Percentiles rank a stretch among this genome's conserved stretches.
phyloP scores from a whole-genome alignment of 2,797 vertebrate species.

The Mormyrops boulengeri region DNA sequence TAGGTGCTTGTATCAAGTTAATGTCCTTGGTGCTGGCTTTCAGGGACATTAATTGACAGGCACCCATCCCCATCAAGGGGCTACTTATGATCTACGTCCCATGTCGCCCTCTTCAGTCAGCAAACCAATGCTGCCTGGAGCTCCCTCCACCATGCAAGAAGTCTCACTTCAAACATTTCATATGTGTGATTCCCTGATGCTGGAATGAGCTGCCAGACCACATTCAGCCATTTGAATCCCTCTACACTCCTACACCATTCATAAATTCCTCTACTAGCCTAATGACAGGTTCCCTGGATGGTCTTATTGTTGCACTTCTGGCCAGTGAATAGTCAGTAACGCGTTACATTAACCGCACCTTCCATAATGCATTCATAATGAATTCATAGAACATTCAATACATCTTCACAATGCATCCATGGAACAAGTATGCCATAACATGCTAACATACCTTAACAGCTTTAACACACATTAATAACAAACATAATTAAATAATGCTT shows the following conservation, averaged over 20 bases:
- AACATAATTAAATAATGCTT: background rate
- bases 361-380: background rate
- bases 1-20: background rate
- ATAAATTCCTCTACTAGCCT: background rate
- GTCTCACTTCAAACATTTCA: background rate
- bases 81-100: background rate
- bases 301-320: background rate
- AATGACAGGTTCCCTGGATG: background rate
- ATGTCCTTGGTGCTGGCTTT: background rate
- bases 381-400: background rate
- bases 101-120: background rate
- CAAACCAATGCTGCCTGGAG: background rate
- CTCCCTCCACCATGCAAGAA: background rate
- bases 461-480: background rate
- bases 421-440: background rate
- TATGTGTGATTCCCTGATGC: background rate
- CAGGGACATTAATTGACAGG: background rate
- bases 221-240: background rate
- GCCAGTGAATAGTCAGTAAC: background rate
- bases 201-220: background rate
- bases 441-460: background rate
- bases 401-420: background rate
- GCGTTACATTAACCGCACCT: background rate
- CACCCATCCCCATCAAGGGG: background rate
- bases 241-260: background rate